These are phyloP conservation scores for Carcharodon carcharias DNA, from an alignment of 2,797 vertebrate species.

Conservation along the genomic window DNA sequence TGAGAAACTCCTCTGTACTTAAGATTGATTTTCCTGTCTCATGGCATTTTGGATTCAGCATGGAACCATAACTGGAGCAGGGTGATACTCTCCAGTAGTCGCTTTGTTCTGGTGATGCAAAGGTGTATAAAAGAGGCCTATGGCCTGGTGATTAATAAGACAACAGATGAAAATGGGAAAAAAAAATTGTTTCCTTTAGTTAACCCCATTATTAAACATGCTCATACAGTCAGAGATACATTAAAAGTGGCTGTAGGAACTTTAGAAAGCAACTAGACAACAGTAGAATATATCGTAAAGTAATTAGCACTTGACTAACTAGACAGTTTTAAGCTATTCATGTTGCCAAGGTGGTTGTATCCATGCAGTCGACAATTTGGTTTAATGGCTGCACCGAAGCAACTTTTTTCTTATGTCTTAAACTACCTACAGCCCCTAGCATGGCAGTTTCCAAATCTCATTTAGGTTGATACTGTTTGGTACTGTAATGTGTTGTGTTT, in stretches of 20 bases:
- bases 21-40: neutral
- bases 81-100: neutral
- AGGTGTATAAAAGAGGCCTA: neutral
- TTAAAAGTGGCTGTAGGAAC: constrained; percentile 14
- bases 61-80: neutral
- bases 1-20: neutral
- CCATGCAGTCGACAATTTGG: neutral
- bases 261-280: neutral
- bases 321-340: constrained; percentile 22
- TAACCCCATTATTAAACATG: neutral
- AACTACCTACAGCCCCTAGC: constrained; percentile 37
- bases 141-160: neutral
- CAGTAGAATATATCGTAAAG: neutral
- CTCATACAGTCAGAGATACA: neutral
- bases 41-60: neutral
- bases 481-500: constrained; percentile 67
- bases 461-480: constrained; percentile 53
- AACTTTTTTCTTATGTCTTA: constrained; percentile 33
- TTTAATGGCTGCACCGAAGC: constrained; percentile 7
- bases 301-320: constrained; percentile 29
- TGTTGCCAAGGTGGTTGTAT: constrained; percentile 28
- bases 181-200: neutral
- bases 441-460: constrained; percentile 36
- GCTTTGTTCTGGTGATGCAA: neutral
- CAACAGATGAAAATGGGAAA: neutral